Evolutionary conservation across 1,140 invertebrate genomes (phyloP), one percentile per base, ranked within the genome.

Genomic region (Drosophila trapezifrons): DNA sequence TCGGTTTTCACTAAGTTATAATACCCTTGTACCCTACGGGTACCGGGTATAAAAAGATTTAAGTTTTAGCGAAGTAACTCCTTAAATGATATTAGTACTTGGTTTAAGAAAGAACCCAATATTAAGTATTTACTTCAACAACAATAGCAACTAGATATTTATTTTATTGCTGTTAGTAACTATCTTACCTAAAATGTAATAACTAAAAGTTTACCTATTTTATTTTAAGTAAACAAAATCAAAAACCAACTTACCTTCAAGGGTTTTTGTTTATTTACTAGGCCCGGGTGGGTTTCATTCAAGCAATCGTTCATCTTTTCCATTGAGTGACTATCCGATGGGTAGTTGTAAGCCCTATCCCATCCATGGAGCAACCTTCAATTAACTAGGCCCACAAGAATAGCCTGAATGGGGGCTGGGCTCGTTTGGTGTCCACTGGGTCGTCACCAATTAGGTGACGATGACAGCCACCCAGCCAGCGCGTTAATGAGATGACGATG

Each of bases 381-480:
- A 49, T 59, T 63, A 66, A 65, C 51, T 60, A 71, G 47, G 71
- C 67, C 67, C 43, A 20, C 20, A 35, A 57, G 45, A 55, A 57
- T 69, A 54, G 18, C 32, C 13, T 20, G 35, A 69, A 46, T 47
- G 37, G n/a, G 55, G 35, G 49, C 49, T 75, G 55, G 35, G 49
- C 49, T 75, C 62, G 72, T 51, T 67, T 35, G 63, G 40, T 69
- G 72, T 20, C 47, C 69, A 56, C 73, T 83, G 84, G 69, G 27
- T 62, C 75, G 84, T 79, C 65, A 83, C 83, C 86, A 87, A 87
- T 89, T 87, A 89, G 32, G 60, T 49, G 43, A 51, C 43, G 40
- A 59, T 57, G 52, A 52, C 38, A 46, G 46, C 22, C 64, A 18
- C 42, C 46, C 46, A 40, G 43, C 18, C 43, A 70, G 42, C 52